Percentiles rank a stretch among this genome's conserved stretches.
These are phyloP conservation scores for Aleiodes leptofemur DNA, from an alignment of 2,888 invertebrate genomes.

Conservation along the genomic window DNA sequence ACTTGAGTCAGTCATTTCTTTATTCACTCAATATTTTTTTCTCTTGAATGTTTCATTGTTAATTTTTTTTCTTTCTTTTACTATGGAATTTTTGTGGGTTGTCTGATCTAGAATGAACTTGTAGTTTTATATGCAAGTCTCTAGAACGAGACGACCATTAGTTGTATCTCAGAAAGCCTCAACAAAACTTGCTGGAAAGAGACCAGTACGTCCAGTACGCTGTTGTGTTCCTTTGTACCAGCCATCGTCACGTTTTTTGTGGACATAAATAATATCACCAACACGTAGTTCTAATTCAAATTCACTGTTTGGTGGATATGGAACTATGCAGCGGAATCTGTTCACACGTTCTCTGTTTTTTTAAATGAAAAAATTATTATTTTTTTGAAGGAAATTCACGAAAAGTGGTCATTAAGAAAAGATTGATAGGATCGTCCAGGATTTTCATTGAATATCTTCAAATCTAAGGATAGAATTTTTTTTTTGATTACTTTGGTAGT, in stretches of 20 bases:
- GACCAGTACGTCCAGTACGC: constrained; percentile 92
- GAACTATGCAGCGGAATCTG: constrained; percentile 93
- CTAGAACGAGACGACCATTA: constrained; percentile 69
- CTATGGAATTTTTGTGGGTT: constrained; percentile 41
- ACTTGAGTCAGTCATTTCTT: constrained; percentile 35
- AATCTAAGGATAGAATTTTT: too few species aligned
- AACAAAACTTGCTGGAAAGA: constrained; percentile 96
- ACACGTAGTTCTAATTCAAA: constrained; percentile 93
- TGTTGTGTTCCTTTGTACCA: constrained; percentile 97
- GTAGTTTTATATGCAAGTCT: constrained; percentile 73
- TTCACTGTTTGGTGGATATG: constrained; percentile 96
- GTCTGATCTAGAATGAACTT: constrained; percentile 47
- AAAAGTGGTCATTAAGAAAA: neutral
- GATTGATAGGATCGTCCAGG: too few species aligned
- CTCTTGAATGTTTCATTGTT: neutral
- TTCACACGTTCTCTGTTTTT: constrained; percentile 68
- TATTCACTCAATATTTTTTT: constrained; percentile 18
- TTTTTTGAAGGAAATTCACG: constrained; percentile 21
- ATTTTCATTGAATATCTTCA: neutral
- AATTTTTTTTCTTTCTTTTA: constrained; percentile 20
- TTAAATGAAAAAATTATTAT: neutral
- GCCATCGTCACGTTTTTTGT: constrained; percentile 94
- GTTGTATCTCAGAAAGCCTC: constrained; percentile 79
- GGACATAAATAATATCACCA: constrained; percentile 93
- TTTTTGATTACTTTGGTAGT: too few species aligned